These are phyloP conservation scores for Apis florea DNA, from an alignment of 1,140 invertebrate species.

Conservation along the genomic window DNA sequence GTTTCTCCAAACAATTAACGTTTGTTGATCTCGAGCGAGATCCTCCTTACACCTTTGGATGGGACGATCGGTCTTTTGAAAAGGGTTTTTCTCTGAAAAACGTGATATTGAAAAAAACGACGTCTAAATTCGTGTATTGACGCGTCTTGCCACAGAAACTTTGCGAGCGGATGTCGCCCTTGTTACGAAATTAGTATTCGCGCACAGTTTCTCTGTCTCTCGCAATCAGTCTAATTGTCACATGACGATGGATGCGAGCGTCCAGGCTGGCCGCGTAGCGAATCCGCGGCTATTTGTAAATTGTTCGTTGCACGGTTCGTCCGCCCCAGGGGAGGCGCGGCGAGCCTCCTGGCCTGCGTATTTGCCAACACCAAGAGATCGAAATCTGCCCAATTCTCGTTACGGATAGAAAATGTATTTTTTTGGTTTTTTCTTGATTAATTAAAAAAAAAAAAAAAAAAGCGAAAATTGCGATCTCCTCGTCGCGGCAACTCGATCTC, in stretches of 20 bases:
- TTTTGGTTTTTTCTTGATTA: neutral
- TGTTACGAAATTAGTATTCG: slow-evolving; percentile 63
- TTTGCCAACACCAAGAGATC: neutral
- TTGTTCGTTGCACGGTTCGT: slow-evolving; percentile 50
- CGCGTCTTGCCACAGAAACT: neutral
- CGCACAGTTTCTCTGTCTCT: slow-evolving; percentile 30
- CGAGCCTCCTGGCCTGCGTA: neutral
- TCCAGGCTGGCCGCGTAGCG: neutral
- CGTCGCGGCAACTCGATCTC: neutral
- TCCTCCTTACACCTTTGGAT: too few relatives aligned
- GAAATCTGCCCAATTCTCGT: neutral
- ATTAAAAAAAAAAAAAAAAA: too few relatives aligned
- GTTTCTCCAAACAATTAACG: too few relatives aligned
- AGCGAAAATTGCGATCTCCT: neutral
- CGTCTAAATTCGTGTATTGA: too few relatives aligned
- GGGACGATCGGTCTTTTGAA: too few relatives aligned
- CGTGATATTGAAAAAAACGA: too few relatives aligned
- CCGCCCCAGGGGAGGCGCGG: neutral
- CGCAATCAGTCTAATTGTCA: slow-evolving; percentile 64
- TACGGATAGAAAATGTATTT: too few relatives aligned
- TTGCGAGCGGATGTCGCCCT: slow-evolving; percentile 8
- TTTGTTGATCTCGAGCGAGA: too few relatives aligned
- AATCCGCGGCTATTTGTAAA: slow-evolving; percentile 60
- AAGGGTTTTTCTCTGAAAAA: too few relatives aligned
- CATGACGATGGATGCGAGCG: slow-evolving; percentile 20